Evolutionary conservation across 2,888 invertebrate genomes (phyloP).

Genomic region (Chrysolina oricalcia): DNA sequence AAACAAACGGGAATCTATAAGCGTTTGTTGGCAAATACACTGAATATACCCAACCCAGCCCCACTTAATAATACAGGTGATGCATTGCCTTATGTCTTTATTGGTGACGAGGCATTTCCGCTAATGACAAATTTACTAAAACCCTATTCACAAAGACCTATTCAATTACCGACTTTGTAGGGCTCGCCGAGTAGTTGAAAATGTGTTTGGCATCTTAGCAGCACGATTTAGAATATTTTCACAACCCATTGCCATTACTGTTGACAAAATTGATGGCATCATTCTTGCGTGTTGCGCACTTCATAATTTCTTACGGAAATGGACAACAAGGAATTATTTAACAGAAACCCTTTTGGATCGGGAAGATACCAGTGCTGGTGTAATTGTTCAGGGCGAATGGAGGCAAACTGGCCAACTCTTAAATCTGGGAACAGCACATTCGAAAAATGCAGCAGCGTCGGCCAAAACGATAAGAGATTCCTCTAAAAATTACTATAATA

Average conservation of each 20-base stretch:
- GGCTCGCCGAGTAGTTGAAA: slow-evolving; percentile 36
- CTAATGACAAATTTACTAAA: slow-evolving; percentile 44
- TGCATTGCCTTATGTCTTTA: slow-evolving; percentile 41
- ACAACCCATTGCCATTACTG: slow-evolving; percentile 27
- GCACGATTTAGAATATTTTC: slow-evolving; percentile 37
- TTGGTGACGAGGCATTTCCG: slow-evolving; percentile 47
- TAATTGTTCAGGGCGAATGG: slow-evolving; percentile 40
- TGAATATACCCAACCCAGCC: slow-evolving; percentile 35
- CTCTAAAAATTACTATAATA: slow-evolving; percentile 41
- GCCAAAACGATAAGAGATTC: slow-evolving; percentile 36
- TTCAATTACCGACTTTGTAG: slow-evolving; percentile 33
- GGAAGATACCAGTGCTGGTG: slow-evolving; percentile 40
- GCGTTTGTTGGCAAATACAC: slow-evolving; percentile 30
- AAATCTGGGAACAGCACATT: slow-evolving; percentile 37
- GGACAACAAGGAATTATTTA: slow-evolving; percentile 38
- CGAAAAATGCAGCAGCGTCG: slow-evolving; percentile 34
- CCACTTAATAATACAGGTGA: slow-evolving; percentile 28
- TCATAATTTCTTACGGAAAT: slow-evolving; percentile 38
- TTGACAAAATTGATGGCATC: slow-evolving; percentile 40
- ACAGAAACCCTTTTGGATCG: slow-evolving; percentile 44
- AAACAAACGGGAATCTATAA: slow-evolving; percentile 50
- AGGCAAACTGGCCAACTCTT: slow-evolving; percentile 42
- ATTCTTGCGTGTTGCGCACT: slow-evolving; percentile 31
- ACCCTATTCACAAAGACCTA: slow-evolving; percentile 37
- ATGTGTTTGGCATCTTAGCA: slow-evolving; percentile 45